Evolutionary conservation across 2,888 invertebrate species (phyloP).

Genomic region (Noctuana brunneofusca): DNA sequence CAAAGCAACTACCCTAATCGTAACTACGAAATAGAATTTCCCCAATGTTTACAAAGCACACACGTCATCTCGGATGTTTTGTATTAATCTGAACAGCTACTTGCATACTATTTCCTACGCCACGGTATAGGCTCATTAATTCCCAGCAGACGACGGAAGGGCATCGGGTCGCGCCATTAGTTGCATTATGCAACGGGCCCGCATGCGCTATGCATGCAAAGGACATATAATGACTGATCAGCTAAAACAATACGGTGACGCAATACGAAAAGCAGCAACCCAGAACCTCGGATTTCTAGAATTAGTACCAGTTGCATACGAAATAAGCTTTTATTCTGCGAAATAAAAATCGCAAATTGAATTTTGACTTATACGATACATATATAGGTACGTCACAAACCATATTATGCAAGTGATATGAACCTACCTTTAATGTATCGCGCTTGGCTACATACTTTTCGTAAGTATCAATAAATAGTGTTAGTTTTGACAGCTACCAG

Average conservation of each 20-base stretch:
- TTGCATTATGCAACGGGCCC: conserved; percentile 73
- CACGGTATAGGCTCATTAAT: conserved; percentile 63
- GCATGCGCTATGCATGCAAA: conserved; percentile 62
- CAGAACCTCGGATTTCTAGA: conserved; percentile 16
- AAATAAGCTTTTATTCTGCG: conserved; percentile 5
- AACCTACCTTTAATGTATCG: background rate
- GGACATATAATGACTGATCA: conserved; percentile 34
- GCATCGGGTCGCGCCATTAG: conserved; percentile 71
- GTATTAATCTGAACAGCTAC: conserved; percentile 23
- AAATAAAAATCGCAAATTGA: conserved; percentile 11
- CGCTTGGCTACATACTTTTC: background rate
- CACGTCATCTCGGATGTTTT: conserved; percentile 8
- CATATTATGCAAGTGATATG: background rate
- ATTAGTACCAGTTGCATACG: conserved; percentile 5
- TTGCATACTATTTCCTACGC: conserved; percentile 24
- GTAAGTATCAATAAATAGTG: conserved; percentile 3
- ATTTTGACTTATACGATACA: background rate
- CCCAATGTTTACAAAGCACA: background rate
- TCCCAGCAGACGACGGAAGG: conserved; percentile 72
- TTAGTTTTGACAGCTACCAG: background rate
- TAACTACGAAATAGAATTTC: background rate
- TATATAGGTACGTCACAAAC: background rate
- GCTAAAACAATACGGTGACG: conserved; percentile 32
- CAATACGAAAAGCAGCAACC: conserved; percentile 25
- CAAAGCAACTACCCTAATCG: no score